These are phyloP conservation scores for Scalopus aquaticus DNA, from an alignment of 2,113 vertebrate genomes.

Conservation along the genomic window DNA sequence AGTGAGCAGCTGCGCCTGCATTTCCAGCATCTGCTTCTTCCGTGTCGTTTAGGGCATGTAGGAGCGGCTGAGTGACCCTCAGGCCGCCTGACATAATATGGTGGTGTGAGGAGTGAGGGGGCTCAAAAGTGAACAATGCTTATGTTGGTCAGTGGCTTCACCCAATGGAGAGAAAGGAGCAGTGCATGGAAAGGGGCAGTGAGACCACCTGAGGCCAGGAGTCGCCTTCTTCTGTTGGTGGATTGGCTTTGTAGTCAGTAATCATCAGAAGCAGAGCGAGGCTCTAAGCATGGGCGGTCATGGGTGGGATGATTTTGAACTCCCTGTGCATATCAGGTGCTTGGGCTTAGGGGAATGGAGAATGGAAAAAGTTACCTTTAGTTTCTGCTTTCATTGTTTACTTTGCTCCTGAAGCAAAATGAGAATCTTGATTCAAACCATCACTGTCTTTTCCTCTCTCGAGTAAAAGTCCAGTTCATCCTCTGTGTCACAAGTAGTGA, in stretches of 20 bases:
- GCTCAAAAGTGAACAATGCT: background rate
- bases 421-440: background rate
- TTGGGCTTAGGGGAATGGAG: background rate
- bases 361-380: background rate
- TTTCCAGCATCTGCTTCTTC: slow-evolving; percentile 8
- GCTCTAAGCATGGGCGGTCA: background rate
- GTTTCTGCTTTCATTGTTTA: slow-evolving; percentile 26
- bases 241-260: background rate
- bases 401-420: slow-evolving; percentile 33
- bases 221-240: background rate
- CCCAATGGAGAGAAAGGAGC: slow-evolving; percentile 2
- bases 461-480: background rate
- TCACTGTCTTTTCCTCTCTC: background rate
- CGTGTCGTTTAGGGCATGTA: background rate
- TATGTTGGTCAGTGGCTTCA: background rate
- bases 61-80: background rate
- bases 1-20: background rate
- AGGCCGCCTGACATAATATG: slow-evolving; percentile 63
- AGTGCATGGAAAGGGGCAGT: background rate
- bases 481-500: background rate
- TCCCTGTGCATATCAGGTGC: slow-evolving; percentile 20
- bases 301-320: slow-evolving; percentile 48
- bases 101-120: background rate
- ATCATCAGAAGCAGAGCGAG: background rate
- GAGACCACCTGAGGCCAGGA: background rate